These are phyloP conservation scores for Uromys caudimaculatus DNA, from an alignment of 2,797 vertebrate genomes.

Conservation along the genomic window DNA sequence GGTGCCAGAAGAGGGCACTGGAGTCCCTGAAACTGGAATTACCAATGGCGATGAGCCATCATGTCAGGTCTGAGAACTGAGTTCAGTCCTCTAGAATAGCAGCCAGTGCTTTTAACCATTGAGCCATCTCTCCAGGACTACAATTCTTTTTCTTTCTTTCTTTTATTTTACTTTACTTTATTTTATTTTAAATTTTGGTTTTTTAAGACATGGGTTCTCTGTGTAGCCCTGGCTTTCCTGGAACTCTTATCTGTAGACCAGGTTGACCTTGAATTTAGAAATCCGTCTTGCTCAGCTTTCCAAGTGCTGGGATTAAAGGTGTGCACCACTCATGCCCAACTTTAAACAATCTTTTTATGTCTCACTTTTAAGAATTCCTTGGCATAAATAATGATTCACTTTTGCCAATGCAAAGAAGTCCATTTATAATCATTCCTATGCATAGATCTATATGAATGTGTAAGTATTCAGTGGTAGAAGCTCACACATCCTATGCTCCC, in stretches of 20 bases:
- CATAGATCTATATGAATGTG: not conserved
- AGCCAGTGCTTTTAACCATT: not conserved
- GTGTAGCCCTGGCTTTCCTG: not conserved
- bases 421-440: conserved; percentile 18
- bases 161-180: not conserved
- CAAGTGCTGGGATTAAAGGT: not conserved
- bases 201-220: not conserved
- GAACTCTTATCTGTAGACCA: not conserved
- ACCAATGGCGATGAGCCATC: not conserved
- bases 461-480: conserved; percentile 33
- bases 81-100: not conserved
- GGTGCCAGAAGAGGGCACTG: not conserved
- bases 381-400: conserved; percentile 49
- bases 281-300: not conserved
- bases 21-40: not conserved
- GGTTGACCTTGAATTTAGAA: not conserved
- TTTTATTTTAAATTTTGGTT: not conserved
- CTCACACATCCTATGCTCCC: not conserved
- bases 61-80: not conserved
- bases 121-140: not conserved
- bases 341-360: not conserved
- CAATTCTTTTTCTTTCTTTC: not conserved
- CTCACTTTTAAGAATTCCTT: conserved; percentile 3
- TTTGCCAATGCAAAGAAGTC: not conserved
- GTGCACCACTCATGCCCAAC: too few species aligned